These are phyloP conservation scores for Pyxicephalus adspersus DNA, from an alignment of 2,113 vertebrate species.

Conservation along the genomic window DNA sequence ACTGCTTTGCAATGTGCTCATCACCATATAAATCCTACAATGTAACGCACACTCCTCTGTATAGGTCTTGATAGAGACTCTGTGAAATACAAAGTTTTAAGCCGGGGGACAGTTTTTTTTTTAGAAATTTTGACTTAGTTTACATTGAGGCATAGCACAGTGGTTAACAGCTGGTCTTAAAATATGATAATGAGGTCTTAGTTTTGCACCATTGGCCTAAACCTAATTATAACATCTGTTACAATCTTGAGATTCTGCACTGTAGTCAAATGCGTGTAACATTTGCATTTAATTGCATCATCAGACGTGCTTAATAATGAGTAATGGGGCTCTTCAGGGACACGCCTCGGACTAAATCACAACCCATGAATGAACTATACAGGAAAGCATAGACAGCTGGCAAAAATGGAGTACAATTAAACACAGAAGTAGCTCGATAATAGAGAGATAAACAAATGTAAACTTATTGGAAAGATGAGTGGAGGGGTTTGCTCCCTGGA, in stretches of 20 bases:
- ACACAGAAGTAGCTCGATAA: not conserved
- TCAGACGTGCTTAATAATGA: constrained; percentile 47
- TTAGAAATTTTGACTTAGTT: constrained; percentile 1
- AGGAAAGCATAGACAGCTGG: constrained; percentile 26
- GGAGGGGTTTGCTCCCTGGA: too few species aligned
- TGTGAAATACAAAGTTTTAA: not conserved
- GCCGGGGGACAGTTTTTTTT: not conserved
- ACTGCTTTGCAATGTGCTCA: too few species aligned
- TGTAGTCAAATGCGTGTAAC: constrained; percentile 39
- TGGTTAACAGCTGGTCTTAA: constrained; percentile 41
- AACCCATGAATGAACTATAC: constrained; percentile 18
- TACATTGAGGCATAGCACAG: not conserved
- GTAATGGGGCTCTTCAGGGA: constrained; percentile 36
- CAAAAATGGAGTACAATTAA: constrained; percentile 29
- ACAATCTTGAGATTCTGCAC: constrained; percentile 33
- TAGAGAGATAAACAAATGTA: constrained; percentile 10
- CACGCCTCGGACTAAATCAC: not conserved
- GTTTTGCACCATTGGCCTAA: constrained; percentile 44
- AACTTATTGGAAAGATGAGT: not conserved
- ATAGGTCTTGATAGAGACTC: too few species aligned
- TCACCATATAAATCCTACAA: too few species aligned
- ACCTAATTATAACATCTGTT: constrained; percentile 51
- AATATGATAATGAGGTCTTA: constrained; percentile 53
- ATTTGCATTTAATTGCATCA: constrained; percentile 49
- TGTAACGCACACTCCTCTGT: too few species aligned